phyloP scores from a whole-genome alignment of 2,797 vertebrate genomes.

The Danio choprae region DNA sequence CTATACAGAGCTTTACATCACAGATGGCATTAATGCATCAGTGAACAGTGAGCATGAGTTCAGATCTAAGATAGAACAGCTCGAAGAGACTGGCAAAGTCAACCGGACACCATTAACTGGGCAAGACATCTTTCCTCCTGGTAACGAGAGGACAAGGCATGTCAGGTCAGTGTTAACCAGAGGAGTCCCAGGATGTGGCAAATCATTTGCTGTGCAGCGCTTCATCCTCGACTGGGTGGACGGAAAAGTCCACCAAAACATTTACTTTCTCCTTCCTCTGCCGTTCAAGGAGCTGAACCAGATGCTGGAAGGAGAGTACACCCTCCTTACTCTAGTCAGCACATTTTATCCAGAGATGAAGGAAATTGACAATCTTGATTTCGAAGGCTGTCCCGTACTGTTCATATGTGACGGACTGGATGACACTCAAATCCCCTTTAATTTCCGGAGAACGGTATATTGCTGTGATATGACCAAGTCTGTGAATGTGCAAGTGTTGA shows the following conservation, averaged over 20 bases:
- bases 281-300: slow-evolving; percentile 71
- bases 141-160: neutral
- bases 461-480: slow-evolving; percentile 48
- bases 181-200: slow-evolving; percentile 78
- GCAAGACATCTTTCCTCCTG: slow-evolving; percentile 61
- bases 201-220: slow-evolving; percentile 72
- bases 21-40: slow-evolving; percentile 62
- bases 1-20: slow-evolving; percentile 67
- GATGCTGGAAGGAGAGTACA: slow-evolving; percentile 60
- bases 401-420: slow-evolving; percentile 80
- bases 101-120: slow-evolving; percentile 38
- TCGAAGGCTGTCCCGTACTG: slow-evolving; percentile 65
- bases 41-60: slow-evolving; percentile 79
- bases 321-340: slow-evolving; percentile 69
- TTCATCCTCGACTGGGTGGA: slow-evolving; percentile 78
- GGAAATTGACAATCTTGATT: slow-evolving; percentile 62
- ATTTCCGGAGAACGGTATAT: slow-evolving; percentile 66
- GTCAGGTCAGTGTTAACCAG: slow-evolving; percentile 59
- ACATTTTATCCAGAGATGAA: slow-evolving; percentile 73
- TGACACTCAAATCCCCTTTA: slow-evolving; percentile 66
- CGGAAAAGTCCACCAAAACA: slow-evolving; percentile 64
- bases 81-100: slow-evolving; percentile 56
- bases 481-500: slow-evolving; percentile 57
- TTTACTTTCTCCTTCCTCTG: slow-evolving; percentile 75
- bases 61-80: slow-evolving; percentile 63